These are phyloP conservation scores for Aplodontia rufa DNA, from an alignment of 2,113 vertebrate genomes.

Conservation along the genomic window DNA sequence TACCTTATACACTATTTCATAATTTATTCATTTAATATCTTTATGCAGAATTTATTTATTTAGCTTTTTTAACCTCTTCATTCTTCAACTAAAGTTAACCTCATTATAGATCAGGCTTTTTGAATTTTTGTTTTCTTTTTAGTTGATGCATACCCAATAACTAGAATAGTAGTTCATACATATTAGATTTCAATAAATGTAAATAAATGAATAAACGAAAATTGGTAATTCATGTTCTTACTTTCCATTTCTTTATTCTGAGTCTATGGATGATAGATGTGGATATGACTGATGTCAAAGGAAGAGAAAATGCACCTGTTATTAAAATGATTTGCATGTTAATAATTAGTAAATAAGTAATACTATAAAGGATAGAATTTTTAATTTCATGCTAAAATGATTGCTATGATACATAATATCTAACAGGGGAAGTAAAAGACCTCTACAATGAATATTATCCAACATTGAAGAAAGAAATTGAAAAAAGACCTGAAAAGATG, in stretches of 20 bases:
- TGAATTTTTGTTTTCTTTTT: neutral
- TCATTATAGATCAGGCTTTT: neutral
- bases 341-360: neutral
- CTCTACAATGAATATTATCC: too few species aligned
- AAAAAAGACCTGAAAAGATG: too few species aligned
- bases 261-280: neutral
- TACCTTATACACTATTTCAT: neutral
- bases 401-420: neutral
- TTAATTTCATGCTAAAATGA: neutral
- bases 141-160: neutral
- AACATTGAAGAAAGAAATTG: too few species aligned
- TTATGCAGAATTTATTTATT: neutral
- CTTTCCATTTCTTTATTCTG: neutral
- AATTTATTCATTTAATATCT: neutral
- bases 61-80: neutral
- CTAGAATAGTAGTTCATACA: neutral
- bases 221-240: neutral
- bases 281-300: neutral
- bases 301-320: neutral
- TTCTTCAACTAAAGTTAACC: neutral
- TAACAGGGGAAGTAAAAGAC: too few species aligned
- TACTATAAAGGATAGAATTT: neutral
- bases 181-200: neutral
- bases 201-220: neutral
- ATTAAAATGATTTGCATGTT: neutral